phyloP scores from a whole-genome alignment of 1,140 invertebrate genomes.

The Drosophila tropicalis region DNA sequence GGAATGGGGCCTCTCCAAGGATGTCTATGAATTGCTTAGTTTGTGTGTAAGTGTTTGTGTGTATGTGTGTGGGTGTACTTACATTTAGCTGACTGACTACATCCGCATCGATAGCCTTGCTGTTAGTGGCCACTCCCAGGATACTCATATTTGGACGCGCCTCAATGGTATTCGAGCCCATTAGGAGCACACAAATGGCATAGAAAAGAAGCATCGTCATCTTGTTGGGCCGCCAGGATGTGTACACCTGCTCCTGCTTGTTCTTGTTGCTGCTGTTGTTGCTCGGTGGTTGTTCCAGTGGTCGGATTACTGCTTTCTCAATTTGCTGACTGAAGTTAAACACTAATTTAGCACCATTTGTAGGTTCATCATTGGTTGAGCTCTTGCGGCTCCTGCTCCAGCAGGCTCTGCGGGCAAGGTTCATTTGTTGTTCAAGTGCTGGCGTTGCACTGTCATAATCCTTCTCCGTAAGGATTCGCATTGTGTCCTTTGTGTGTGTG shows the following conservation, averaged over 20 bases:
- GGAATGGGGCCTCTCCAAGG: neutral
- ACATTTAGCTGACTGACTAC: constrained; percentile 60
- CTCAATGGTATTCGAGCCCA: constrained; percentile 43
- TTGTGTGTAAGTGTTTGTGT: neutral
- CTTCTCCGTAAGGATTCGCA: constrained; percentile 69
- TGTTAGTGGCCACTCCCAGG: constrained; percentile 15
- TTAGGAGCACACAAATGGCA: constrained; percentile 52
- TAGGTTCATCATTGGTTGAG: neutral
- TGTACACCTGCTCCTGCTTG: constrained; percentile 13
- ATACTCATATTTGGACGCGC: constrained; percentile 72
- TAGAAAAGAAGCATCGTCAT: constrained; percentile 53
- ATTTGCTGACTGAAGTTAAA: constrained; percentile 30
- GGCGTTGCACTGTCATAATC: constrained; percentile 71
- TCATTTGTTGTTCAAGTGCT: constrained; percentile 76
- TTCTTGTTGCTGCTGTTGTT: neutral
- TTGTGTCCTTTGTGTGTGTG: constrained; percentile 34
- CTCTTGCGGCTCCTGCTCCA: constrained; percentile 45
- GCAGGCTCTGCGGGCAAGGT: constrained; percentile 75
- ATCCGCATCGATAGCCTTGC: constrained; percentile 21
- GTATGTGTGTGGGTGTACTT: constrained; percentile 34
- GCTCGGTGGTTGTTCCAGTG: constrained; percentile 38
- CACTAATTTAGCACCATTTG: constrained; percentile 43
- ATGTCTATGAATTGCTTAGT: constrained; percentile 16
- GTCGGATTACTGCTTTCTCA: constrained; percentile 13
- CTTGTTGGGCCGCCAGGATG: constrained; percentile 27